These are phyloP conservation scores for Latrodectus hesperus DNA, from an alignment of 2,888 invertebrate genomes.

Conservation along the genomic window DNA sequence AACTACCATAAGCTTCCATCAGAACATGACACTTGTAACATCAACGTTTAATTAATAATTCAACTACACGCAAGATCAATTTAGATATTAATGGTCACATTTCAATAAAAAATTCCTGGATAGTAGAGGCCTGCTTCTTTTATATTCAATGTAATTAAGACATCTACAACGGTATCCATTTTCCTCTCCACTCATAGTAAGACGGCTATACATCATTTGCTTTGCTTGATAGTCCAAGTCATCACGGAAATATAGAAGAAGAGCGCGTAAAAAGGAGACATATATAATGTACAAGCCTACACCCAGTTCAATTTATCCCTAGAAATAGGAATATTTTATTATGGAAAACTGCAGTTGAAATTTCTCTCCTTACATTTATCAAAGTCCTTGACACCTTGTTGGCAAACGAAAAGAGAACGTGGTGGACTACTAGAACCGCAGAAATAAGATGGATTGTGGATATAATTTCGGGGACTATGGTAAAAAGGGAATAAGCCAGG, in stretches of 20 bases:
- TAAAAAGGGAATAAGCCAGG: slow-evolving; percentile 15
- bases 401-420: slow-evolving; percentile 19
- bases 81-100: slow-evolving; percentile 37
- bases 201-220: not conserved
- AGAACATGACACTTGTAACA: slow-evolving; percentile 33
- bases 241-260: slow-evolving; percentile 26
- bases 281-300: not conserved
- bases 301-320: slow-evolving; percentile 40
- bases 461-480: slow-evolving; percentile 7
- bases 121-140: slow-evolving; percentile 29
- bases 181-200: not conserved
- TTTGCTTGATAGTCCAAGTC: slow-evolving; percentile 8
- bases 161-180: not conserved
- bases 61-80: slow-evolving; percentile 35
- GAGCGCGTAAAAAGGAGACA: not conserved
- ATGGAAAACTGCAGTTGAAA: slow-evolving; percentile 32
- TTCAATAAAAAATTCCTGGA: slow-evolving; percentile 26
- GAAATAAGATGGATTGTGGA: slow-evolving; percentile 1
- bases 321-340: slow-evolving; percentile 41
- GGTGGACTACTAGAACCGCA: slow-evolving; percentile 3
- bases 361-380: slow-evolving; percentile 41
- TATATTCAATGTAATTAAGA: slow-evolving; percentile 39
- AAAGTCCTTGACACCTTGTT: slow-evolving; percentile 49
- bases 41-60: slow-evolving; percentile 56
- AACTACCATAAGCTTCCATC: not conserved